phyloP scores from a whole-genome alignment of 2,113 vertebrate genomes.

The Oreochromis tanganicae region DNA sequence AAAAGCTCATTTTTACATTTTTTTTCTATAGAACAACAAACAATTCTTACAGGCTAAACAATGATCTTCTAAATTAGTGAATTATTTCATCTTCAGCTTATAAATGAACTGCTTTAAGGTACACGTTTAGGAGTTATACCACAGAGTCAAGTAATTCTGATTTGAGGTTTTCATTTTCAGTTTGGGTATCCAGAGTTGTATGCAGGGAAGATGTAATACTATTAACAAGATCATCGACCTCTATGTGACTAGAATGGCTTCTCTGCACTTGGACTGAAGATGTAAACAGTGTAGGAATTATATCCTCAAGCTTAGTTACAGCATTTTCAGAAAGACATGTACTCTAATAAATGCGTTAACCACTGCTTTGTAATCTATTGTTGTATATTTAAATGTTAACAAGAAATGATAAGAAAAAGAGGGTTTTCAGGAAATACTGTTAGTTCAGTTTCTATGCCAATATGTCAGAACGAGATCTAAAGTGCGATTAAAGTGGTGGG shows the following conservation, averaged over 20 bases:
- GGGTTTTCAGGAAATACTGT: neutral
- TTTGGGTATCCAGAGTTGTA: neutral
- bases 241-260: neutral
- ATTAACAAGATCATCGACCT: neutral
- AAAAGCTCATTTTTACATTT: neutral
- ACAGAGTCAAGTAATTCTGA: neutral
- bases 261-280: too few species aligned
- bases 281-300: too few species aligned
- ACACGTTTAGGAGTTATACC: neutral
- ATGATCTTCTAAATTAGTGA: neutral
- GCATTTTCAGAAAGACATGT: neutral
- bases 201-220: neutral
- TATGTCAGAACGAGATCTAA: neutral
- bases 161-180: neutral
- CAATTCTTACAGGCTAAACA: neutral
- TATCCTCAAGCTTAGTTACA: neutral
- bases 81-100: neutral
- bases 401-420: neutral
- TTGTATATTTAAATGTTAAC: neutral
- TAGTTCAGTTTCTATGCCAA: neutral
- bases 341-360: accelerated
- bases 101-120: neutral
- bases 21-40: neutral
- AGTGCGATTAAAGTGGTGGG: neutral
- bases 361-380: neutral